Evolutionary conservation across 1,140 invertebrate genomes (phyloP).

Genomic region (Halesus radiatus): DNA sequence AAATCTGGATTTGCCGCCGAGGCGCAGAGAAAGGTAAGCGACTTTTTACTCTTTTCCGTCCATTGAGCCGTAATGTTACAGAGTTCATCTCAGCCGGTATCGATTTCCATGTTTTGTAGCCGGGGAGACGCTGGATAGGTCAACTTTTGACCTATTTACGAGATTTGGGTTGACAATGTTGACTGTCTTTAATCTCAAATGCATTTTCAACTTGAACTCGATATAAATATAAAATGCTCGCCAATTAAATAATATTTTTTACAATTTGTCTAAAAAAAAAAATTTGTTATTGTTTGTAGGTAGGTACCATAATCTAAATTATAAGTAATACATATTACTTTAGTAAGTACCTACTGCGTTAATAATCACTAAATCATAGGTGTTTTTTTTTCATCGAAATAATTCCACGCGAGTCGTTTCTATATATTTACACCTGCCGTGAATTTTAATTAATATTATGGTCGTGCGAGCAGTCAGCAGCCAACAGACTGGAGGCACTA

Average conservation of each 20-base stretch:
- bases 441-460: conserved; percentile 19
- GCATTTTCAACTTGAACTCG: background rate
- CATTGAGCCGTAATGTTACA: background rate
- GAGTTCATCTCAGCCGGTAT: conserved; percentile 31
- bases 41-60: background rate
- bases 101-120: conserved; percentile 38
- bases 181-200: background rate
- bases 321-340: too few species aligned
- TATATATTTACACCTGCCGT: conserved; percentile 21
- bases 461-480: too few species aligned
- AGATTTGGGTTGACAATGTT: conserved; percentile 30
- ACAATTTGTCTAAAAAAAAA: too few species aligned
- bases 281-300: too few species aligned
- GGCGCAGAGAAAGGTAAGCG: conserved; percentile 87
- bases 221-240: too few species aligned
- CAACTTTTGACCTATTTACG: conserved; percentile 46
- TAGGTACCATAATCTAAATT: too few species aligned
- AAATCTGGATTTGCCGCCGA: conserved; percentile 96
- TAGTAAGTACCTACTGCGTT: too few species aligned
- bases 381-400: too few species aligned
- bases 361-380: too few species aligned
- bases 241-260: too few species aligned
- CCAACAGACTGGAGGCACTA: too few species aligned
- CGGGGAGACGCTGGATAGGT: conserved; percentile 36
- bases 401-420: too few species aligned